These are phyloP conservation scores for Caradrina kadenii DNA, from an alignment of 2,888 invertebrate species.

Conservation along the genomic window DNA sequence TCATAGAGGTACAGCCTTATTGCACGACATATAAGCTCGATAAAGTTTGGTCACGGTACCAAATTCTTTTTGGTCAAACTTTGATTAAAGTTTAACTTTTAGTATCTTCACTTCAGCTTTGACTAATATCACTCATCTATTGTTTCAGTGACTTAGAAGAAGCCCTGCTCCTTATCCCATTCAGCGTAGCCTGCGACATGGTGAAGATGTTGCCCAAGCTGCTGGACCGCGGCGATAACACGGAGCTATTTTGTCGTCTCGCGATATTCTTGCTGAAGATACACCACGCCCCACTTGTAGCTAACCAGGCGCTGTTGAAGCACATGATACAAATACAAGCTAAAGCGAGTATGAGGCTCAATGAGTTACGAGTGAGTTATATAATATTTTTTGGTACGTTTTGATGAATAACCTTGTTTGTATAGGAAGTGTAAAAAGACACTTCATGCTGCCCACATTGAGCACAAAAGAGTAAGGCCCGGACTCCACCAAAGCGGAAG, in stretches of 20 bases:
- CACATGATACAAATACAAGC: slow-evolving; percentile 92
- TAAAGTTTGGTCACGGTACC: neutral
- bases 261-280: slow-evolving; percentile 94
- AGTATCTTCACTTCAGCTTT: neutral
- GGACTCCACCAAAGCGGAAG: too few species aligned
- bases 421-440: too few species aligned
- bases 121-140: neutral
- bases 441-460: too few species aligned
- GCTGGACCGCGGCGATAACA: slow-evolving; percentile 92
- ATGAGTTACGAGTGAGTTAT: slow-evolving; percentile 91
- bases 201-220: slow-evolving; percentile 93
- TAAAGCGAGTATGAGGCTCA: slow-evolving; percentile 89
- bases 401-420: too few species aligned
- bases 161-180: slow-evolving; percentile 95
- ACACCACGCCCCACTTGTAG: slow-evolving; percentile 95
- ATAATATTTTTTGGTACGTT: neutral
- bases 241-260: slow-evolving; percentile 94
- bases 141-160: slow-evolving; percentile 96
- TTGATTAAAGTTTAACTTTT: too few species aligned
- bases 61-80: too few species aligned
- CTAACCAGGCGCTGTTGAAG: slow-evolving; percentile 92
- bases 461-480: too few species aligned
- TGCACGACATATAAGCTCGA: too few species aligned
- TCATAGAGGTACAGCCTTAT: too few species aligned
- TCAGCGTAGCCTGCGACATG: slow-evolving; percentile 94